Evolutionary conservation across 2,113 vertebrate genomes (phyloP).

Genomic region (Suricata suricatta): DNA sequence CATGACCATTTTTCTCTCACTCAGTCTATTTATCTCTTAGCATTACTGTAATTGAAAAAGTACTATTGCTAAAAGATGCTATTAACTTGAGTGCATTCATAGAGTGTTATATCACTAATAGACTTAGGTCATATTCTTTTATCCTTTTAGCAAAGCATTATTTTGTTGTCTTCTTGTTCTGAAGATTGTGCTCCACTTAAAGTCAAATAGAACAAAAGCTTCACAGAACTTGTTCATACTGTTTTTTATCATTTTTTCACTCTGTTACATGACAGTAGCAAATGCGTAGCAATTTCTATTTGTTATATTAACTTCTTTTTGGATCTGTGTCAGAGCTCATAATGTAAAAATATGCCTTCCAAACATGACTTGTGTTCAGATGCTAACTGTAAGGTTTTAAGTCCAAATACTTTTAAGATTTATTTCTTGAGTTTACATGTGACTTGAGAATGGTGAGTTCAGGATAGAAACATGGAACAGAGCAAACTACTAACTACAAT

Average conservation of each 20-base stretch:
- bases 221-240: slow-evolving; percentile 78
- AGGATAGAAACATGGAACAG: not conserved
- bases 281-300: slow-evolving; percentile 70
- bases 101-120: slow-evolving; percentile 82
- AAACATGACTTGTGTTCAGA: slow-evolving; percentile 68
- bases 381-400: slow-evolving; percentile 32
- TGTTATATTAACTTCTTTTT: slow-evolving; percentile 78
- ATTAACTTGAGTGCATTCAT: slow-evolving; percentile 86
- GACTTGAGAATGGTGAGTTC: not conserved
- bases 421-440: slow-evolving; percentile 15
- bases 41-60: slow-evolving; percentile 85
- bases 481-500: not conserved
- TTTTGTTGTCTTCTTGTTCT: slow-evolving; percentile 84
- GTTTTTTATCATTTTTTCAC: slow-evolving; percentile 77
- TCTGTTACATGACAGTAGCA: slow-evolving; percentile 76
- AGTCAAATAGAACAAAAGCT: slow-evolving; percentile 80
- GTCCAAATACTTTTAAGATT: not conserved
- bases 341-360: slow-evolving; percentile 61
- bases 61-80: slow-evolving; percentile 83
- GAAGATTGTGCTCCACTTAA: slow-evolving; percentile 82
- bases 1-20: slow-evolving; percentile 74
- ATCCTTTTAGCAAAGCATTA: slow-evolving; percentile 84
- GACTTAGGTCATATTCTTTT: slow-evolving; percentile 81
- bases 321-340: slow-evolving; percentile 71
- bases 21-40: slow-evolving; percentile 79